Evolutionary conservation across 2,888 invertebrate genomes (phyloP).

Genomic region (Agrenia bidenticulata): DNA sequence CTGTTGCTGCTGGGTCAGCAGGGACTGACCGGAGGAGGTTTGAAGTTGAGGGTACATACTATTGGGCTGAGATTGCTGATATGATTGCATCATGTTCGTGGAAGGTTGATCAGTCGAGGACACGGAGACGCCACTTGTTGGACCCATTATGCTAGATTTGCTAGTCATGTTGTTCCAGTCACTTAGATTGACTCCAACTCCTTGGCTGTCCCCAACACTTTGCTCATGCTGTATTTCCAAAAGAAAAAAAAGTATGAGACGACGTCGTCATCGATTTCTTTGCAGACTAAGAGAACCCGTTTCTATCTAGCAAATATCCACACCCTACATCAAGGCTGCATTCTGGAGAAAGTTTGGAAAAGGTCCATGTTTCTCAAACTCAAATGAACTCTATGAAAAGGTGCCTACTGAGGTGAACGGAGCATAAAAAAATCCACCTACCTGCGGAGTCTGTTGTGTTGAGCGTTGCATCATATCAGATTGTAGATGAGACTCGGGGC

Average conservation of each 20-base stretch:
- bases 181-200: conserved; percentile 2
- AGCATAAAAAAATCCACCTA: no score
- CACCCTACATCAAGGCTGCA: no score
- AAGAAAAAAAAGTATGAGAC: neutral
- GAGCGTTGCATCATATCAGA: conserved; percentile 15
- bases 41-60: conserved; percentile 2
- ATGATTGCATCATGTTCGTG: conserved; percentile 15
- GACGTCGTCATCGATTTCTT: neutral
- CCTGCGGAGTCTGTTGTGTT: conserved; percentile 18
- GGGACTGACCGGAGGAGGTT: conserved; percentile 3
- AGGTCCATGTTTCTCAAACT: no score
- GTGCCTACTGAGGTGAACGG: no score
- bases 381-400: no score
- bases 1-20: neutral
- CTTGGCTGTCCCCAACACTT: neutral
- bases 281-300: no score
- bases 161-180: neutral
- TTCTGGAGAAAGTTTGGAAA: no score
- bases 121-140: conserved; percentile 35
- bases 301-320: no score
- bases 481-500: conserved; percentile 12
- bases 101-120: conserved; percentile 18
- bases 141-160: conserved; percentile 35
- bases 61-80: conserved; percentile 24
- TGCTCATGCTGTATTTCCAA: conserved; percentile 2